Percentiles rank a stretch among this genome's conserved stretches.
phyloP scores from a whole-genome alignment of 2,888 invertebrate genomes.

The Sarcophaga caerulescens region DNA sequence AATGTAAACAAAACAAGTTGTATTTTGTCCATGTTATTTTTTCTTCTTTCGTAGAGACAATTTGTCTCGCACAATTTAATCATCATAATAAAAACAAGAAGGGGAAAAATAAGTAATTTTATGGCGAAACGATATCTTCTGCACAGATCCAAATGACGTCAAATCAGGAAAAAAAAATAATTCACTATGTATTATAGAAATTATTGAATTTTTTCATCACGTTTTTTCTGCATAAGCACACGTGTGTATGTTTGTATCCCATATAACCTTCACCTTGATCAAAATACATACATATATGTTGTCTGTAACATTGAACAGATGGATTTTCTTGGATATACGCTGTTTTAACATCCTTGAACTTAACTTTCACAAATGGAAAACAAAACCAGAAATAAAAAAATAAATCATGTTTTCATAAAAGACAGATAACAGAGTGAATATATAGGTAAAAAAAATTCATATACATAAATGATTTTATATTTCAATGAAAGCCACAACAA shows the following conservation, averaged over 20 bases:
- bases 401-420: constrained; percentile 11
- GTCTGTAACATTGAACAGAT: constrained; percentile 26
- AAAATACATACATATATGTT: not conserved
- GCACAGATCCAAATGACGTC: not conserved
- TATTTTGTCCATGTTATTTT: not conserved
- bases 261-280: constrained; percentile 62
- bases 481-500: not conserved
- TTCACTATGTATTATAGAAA: not conserved
- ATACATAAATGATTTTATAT: not conserved
- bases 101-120: not conserved
- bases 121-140: not conserved
- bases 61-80: not conserved
- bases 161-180: not conserved
- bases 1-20: not conserved
- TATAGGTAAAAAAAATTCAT: not conserved
- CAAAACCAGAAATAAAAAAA: constrained; percentile 6
- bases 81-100: not conserved
- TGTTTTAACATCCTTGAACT: constrained; percentile 66
- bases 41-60: not conserved
- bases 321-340: constrained; percentile 48
- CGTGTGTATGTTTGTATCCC: constrained; percentile 28
- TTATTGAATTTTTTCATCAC: not conserved
- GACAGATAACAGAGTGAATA: not conserved
- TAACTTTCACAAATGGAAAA: constrained; percentile 65
- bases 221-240: not conserved